Percentiles rank a stretch among this genome's conserved stretches.
Conservation (phyloP, 1,140 invertebrate species). For the Dufourea novaeangliae region DNA sequence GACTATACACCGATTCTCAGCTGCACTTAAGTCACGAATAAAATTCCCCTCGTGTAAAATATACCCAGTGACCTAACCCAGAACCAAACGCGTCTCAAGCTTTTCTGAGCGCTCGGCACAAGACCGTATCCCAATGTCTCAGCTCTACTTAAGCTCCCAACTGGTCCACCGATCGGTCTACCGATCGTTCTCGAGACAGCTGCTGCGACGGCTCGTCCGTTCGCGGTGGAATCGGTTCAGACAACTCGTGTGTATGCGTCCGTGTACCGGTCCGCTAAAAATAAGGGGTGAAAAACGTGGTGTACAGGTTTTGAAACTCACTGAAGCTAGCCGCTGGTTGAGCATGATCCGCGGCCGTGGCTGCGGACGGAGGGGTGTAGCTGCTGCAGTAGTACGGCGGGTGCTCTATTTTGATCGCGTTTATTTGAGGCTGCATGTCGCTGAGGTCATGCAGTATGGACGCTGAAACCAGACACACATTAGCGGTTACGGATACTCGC, state of each 20-base stretch:
- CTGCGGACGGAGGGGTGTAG: conserved; percentile 90
- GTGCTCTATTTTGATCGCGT: conserved; percentile 95
- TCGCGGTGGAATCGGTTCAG: conserved; percentile 13
- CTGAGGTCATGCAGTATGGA: conserved; percentile 96
- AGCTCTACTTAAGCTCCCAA: too few relatives aligned
- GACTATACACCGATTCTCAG: too few relatives aligned
- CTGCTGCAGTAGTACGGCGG: conserved; percentile 95
- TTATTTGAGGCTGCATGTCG: conserved; percentile 89
- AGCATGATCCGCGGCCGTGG: conserved; percentile 79
- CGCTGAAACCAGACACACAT: conserved; percentile 87
- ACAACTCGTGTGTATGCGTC: conserved; percentile 38
- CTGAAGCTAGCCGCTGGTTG: conserved; percentile 81
- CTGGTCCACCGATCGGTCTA: too few relatives aligned
- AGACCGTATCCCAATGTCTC: too few relatives aligned
- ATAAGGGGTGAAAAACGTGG: conserved; percentile 65
- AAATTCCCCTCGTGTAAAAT: too few relatives aligned
- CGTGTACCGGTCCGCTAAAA: conserved; percentile 67
- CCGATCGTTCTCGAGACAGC: background rate
- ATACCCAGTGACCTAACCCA: too few relatives aligned
- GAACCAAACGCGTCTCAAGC: too few relatives aligned
- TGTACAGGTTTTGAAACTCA: conserved; percentile 76
- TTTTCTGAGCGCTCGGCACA: too few relatives aligned
- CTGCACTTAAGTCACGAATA: too few relatives aligned
- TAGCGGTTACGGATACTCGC: conserved; percentile 70
- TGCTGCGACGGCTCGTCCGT: background rate